Percentiles rank a stretch among this genome's conserved stretches.
Evolutionary conservation across 1,140 invertebrate species (phyloP).

Genomic region (Diploscapter pachys): DNA sequence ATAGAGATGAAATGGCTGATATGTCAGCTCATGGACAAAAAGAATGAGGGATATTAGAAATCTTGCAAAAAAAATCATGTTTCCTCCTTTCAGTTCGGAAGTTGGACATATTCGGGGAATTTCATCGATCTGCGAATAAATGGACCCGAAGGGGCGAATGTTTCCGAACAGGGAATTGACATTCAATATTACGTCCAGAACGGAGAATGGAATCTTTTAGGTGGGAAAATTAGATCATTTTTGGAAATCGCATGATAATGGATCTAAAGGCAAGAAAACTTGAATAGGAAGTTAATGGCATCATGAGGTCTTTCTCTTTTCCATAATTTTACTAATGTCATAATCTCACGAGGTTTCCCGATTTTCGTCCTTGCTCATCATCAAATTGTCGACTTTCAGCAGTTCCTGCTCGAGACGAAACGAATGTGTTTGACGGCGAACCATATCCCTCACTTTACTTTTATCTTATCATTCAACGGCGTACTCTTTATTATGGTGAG

Average conservation of each 20-base stretch:
- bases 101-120: slow-evolving; percentile 76
- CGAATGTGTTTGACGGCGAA: slow-evolving; percentile 35
- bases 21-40: no score
- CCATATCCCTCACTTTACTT: slow-evolving; percentile 79
- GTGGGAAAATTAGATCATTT: neutral
- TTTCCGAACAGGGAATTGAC: slow-evolving; percentile 33
- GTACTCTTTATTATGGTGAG: slow-evolving; percentile 94
- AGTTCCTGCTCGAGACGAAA: slow-evolving; percentile 36
- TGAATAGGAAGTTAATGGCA: no score
- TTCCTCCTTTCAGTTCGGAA: slow-evolving; percentile 73
- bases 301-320: no score
- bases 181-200: slow-evolving; percentile 37
- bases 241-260: neutral
- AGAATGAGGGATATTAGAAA: neutral
- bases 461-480: slow-evolving; percentile 89
- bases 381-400: slow-evolving; percentile 13
- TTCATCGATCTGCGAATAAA: slow-evolving; percentile 38
- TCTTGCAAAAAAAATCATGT: neutral
- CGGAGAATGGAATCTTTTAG: slow-evolving; percentile 42
- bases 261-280: no score
- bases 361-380: no score
- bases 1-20: no score
- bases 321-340: no score
- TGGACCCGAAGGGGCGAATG: slow-evolving; percentile 31
- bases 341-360: no score